Conservation (phyloP, 2,113 vertebrate species). For the Aegotheles bennettii region DNA sequence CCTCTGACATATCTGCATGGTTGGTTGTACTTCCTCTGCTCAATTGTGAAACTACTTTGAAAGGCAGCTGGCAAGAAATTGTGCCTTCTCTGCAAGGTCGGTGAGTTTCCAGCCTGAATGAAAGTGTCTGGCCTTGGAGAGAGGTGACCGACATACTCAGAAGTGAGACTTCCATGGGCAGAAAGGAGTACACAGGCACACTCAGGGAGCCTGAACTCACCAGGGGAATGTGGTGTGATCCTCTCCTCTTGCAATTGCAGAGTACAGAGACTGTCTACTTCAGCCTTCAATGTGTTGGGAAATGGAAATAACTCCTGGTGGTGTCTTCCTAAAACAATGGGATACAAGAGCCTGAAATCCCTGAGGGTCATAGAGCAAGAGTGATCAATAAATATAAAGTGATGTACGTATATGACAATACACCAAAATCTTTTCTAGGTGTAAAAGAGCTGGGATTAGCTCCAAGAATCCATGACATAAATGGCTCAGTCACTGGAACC, state of each 20-base stretch:
- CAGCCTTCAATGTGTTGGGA: background rate
- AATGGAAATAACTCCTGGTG: background rate
- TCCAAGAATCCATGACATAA: fast-evolving
- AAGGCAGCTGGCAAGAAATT: background rate
- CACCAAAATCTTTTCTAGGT: background rate
- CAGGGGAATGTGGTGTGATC: background rate
- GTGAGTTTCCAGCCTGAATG: background rate
- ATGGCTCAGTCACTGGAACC: background rate
- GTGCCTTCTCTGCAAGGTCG: background rate
- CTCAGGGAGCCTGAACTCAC: background rate
- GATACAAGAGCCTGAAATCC: background rate
- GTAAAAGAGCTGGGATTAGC: background rate
- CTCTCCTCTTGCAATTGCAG: background rate
- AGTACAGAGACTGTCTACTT: background rate
- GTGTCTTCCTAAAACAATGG: background rate
- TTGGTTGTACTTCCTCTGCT: background rate
- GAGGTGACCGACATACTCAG: background rate
- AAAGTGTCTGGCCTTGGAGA: background rate
- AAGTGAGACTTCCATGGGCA: background rate
- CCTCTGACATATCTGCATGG: background rate
- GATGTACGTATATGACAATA: fast-evolving
- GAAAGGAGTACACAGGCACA: background rate
- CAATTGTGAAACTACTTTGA: fast-evolving
- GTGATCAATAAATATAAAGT: background rate
- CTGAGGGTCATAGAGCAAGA: fast-evolving